phyloP scores from a whole-genome alignment of 2,888 invertebrate species.

The Salticus scenicus region DNA sequence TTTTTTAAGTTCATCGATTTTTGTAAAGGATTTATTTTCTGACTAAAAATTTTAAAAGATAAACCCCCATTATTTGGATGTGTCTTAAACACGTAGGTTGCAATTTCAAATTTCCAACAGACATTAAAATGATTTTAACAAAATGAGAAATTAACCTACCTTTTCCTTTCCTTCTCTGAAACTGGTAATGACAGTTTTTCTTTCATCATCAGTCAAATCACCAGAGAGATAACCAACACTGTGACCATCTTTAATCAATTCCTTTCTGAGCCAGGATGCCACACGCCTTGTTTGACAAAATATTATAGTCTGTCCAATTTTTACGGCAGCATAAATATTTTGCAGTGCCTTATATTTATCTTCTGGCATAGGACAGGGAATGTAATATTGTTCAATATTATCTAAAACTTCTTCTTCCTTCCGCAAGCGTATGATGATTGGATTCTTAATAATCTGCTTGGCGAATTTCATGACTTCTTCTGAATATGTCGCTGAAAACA shows the following conservation, averaged over 20 bases:
- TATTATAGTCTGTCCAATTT: conserved; percentile 98
- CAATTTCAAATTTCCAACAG: no score
- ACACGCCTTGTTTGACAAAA: conserved; percentile 82
- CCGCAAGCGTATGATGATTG: conserved; percentile 83
- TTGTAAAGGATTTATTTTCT: no score
- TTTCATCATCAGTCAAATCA: conserved; percentile 92
- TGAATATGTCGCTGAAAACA: conserved; percentile 98
- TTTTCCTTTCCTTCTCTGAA: conserved; percentile 95
- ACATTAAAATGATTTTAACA: no score
- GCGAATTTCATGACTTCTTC: conserved; percentile 96
- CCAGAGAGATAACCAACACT: conserved; percentile 94
- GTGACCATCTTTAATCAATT: conserved; percentile 87
- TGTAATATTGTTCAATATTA: conserved; percentile 97
- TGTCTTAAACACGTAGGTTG: no score
- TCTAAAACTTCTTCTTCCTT: conserved; percentile 93
- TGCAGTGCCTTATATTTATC: conserved; percentile 94
- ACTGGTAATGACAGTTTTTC: conserved; percentile 90
- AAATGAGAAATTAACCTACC: no score
- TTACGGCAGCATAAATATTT: conserved; percentile 97
- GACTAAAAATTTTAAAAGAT: no score
- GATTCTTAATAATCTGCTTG: conserved; percentile 92
- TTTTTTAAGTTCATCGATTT: no score
- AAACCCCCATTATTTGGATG: no score
- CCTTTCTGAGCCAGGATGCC: conserved; percentile 85
- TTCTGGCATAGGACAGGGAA: conserved; percentile 85